phyloP scores from a whole-genome alignment of 1,140 invertebrate species.

The Uloborus diversus region DNA sequence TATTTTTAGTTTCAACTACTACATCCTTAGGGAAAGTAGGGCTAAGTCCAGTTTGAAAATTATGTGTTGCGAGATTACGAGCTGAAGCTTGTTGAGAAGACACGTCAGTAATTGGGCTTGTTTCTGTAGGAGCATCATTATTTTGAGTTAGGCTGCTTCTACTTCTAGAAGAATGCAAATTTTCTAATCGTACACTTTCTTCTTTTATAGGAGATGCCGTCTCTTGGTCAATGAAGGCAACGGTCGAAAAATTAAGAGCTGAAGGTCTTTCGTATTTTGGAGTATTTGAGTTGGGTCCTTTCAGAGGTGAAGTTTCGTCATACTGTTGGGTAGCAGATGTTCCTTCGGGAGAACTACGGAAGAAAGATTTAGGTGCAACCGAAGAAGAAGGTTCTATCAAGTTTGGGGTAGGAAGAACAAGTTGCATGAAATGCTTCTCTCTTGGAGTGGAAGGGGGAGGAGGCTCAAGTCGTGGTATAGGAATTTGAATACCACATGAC shows the following conservation, averaged over 20 bases:
- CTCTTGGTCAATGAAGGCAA: background rate
- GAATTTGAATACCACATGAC: slow-evolving; percentile 25
- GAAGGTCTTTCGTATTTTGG: background rate
- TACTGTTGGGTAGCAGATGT: background rate
- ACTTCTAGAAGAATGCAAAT: background rate
- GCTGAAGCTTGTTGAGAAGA: background rate
- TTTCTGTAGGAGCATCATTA: background rate
- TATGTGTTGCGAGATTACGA: background rate
- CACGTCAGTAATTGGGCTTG: background rate
- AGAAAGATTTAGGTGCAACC: background rate
- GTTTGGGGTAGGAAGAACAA: slow-evolving; percentile 16
- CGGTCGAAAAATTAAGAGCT: background rate
- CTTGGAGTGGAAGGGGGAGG: background rate
- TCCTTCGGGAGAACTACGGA: slow-evolving; percentile 6
- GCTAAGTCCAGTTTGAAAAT: background rate
- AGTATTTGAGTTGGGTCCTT: background rate
- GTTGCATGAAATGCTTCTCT: slow-evolving; percentile 11
- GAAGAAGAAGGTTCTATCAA: slow-evolving; percentile 11
- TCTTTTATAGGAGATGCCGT: background rate
- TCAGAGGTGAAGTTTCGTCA: background rate
- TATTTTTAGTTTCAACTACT: slow-evolving; percentile 57
- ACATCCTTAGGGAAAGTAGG: slow-evolving; percentile 1
- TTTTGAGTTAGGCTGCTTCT: too few relatives aligned
- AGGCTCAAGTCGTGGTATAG: slow-evolving; percentile 27
- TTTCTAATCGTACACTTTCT: background rate